phyloP scores from a whole-genome alignment of 2,113 vertebrate genomes.

The Corynorhinus townsendii region DNA sequence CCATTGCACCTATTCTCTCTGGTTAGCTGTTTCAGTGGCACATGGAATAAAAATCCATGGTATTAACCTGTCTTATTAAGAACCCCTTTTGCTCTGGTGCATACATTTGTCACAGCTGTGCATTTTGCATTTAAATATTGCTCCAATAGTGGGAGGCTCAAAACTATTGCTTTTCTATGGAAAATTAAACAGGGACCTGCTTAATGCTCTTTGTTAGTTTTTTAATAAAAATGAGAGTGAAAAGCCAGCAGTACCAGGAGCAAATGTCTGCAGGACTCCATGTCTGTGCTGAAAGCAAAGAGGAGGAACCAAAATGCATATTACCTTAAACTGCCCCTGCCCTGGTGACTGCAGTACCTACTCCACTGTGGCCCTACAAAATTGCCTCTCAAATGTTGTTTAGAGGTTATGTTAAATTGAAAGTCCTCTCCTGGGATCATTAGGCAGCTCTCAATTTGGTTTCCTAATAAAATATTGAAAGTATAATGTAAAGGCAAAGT shows the following conservation, averaged over 20 bases:
- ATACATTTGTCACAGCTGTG: slow-evolving; percentile 65
- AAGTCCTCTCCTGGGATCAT: slow-evolving; percentile 77
- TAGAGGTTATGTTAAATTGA: slow-evolving; percentile 72
- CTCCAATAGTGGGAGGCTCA: slow-evolving; percentile 60
- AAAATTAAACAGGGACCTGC: slow-evolving; percentile 73
- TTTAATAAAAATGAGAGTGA: slow-evolving; percentile 69
- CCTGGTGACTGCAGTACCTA: not conserved
- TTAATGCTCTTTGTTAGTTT: slow-evolving; percentile 76
- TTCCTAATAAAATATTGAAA: slow-evolving; percentile 76
- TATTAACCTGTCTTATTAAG: slow-evolving; percentile 61
- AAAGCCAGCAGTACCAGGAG: slow-evolving; percentile 59
- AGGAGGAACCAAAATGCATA: slow-evolving; percentile 56
- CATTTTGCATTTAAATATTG: slow-evolving; percentile 68
- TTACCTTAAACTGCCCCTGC: slow-evolving; percentile 64
- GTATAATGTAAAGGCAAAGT: slow-evolving; percentile 64
- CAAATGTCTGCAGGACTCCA: slow-evolving; percentile 57
- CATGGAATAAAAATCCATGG: slow-evolving; percentile 48
- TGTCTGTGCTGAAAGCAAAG: slow-evolving; percentile 64
- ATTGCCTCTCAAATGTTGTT: slow-evolving; percentile 68
- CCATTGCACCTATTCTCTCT: slow-evolving; percentile 18
- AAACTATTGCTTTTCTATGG: slow-evolving; percentile 71
- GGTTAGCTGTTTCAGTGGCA: slow-evolving; percentile 62
- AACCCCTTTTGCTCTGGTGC: slow-evolving; percentile 43
- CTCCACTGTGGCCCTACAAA: slow-evolving; percentile 59
- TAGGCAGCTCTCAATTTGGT: slow-evolving; percentile 75